phyloP scores from a whole-genome alignment of 2,113 vertebrate species.

The Cacatua alba region DNA sequence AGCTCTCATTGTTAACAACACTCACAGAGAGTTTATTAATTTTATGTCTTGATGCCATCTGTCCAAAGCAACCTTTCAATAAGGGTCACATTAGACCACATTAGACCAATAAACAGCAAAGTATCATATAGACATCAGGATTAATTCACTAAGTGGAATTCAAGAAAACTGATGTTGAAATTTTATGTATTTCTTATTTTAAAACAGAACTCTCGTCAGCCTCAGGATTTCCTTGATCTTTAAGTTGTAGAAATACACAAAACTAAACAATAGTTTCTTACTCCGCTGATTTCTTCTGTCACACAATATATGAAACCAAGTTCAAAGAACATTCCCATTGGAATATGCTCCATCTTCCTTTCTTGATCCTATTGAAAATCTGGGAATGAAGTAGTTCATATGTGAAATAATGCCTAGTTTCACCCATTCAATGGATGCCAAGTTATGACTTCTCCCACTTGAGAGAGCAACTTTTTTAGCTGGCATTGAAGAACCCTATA shows the following conservation, averaged over 20 bases:
- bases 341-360: neutral
- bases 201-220: neutral
- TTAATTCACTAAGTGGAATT: neutral
- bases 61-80: neutral
- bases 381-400: neutral
- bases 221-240: neutral
- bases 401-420: neutral
- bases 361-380: neutral
- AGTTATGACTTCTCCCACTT: neutral
- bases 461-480: neutral
- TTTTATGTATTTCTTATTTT: neutral
- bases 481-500: neutral
- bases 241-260: neutral
- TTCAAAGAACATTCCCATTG: neutral
- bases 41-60: neutral
- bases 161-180: neutral
- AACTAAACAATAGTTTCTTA: neutral
- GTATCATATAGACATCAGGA: neutral
- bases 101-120: neutral
- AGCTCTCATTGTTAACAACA: conserved; percentile 24
- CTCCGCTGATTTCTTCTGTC: neutral
- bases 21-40: conserved; percentile 13
- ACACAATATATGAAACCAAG: neutral
- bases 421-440: neutral
- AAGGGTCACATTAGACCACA: neutral